phyloP scores from a whole-genome alignment of 2,888 invertebrate genomes.

The Pelosia muscerda region DNA sequence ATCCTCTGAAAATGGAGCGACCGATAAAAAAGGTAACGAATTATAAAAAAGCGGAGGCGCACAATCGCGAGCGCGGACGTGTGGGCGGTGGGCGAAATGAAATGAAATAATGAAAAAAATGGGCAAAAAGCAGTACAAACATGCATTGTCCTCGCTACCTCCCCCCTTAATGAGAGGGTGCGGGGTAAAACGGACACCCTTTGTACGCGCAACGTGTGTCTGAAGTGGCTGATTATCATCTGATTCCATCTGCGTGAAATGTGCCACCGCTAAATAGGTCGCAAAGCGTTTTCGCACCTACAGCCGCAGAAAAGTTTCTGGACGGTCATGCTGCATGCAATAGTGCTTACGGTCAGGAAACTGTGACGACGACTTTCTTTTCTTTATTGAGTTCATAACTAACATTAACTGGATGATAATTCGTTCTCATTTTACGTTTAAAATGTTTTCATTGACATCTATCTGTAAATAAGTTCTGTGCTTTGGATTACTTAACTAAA shows the following conservation, averaged over 20 bases:
- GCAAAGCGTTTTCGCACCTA: slow-evolving; percentile 16
- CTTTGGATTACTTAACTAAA: neutral
- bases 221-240: slow-evolving; percentile 85
- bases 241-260: slow-evolving; percentile 75
- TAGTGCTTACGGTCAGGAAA: neutral
- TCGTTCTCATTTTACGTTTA: neutral
- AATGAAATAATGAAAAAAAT: slow-evolving; percentile 88
- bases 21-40: slow-evolving; percentile 87
- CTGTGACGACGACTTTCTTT: neutral
- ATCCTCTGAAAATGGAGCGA: slow-evolving; percentile 86
- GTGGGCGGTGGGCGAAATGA: slow-evolving; percentile 86
- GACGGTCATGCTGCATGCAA: neutral
- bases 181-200: slow-evolving; percentile 57
- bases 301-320: neutral
- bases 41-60: slow-evolving; percentile 86
- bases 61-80: slow-evolving; percentile 86
- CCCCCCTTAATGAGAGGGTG: slow-evolving; percentile 81
- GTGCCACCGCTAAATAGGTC: slow-evolving; percentile 45
- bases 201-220: slow-evolving; percentile 69
- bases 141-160: slow-evolving; percentile 84
- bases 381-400: neutral
- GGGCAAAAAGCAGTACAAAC: slow-evolving; percentile 87
- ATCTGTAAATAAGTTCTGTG: neutral
- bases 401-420: neutral
- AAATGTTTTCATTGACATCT: neutral